A percentile compares a stretch with the other conserved stretches of the same genome.
phyloP scores from a whole-genome alignment of 2,797 vertebrate genomes.

The Heterohyrax brucei region DNA sequence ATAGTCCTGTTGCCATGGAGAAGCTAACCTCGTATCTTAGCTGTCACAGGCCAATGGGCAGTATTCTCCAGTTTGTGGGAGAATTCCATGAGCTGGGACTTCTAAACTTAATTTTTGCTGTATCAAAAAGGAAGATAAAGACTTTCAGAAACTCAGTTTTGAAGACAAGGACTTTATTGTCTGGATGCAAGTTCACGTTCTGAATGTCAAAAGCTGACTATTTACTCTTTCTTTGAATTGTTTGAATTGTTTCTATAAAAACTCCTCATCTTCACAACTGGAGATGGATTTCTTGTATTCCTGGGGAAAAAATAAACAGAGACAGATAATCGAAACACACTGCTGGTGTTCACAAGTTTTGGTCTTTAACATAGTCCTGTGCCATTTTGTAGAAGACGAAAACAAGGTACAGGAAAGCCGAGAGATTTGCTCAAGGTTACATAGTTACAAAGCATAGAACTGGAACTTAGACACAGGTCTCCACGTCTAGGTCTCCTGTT shows the following conservation, averaged over 20 bases:
- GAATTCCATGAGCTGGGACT: not conserved
- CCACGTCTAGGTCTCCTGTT: accelerated
- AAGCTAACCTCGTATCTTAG: not conserved
- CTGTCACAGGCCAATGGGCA: too few relatives aligned
- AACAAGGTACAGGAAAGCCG: accelerated
- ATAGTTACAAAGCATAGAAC: accelerated
- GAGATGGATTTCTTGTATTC: not conserved
- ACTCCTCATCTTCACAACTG: not conserved
- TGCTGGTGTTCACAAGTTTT: not conserved
- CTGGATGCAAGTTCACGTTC: conserved; percentile 19
- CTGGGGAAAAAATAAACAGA: not conserved
- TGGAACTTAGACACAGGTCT: too few relatives aligned
- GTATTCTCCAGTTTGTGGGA: not conserved
- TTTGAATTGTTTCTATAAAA: not conserved
- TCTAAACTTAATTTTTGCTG: not conserved
- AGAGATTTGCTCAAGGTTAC: not conserved
- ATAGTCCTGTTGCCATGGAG: not conserved
- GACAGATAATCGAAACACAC: not conserved
- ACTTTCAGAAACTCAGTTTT: not conserved
- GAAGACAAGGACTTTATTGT: not conserved
- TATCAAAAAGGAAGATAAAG: not conserved
- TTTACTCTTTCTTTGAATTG: not conserved
- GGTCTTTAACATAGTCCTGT: not conserved
- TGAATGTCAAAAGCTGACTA: not conserved
- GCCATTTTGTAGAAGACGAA: not conserved